phyloP scores from a whole-genome alignment of 1,140 invertebrate genomes.

The Diploscapter pachys region DNA sequence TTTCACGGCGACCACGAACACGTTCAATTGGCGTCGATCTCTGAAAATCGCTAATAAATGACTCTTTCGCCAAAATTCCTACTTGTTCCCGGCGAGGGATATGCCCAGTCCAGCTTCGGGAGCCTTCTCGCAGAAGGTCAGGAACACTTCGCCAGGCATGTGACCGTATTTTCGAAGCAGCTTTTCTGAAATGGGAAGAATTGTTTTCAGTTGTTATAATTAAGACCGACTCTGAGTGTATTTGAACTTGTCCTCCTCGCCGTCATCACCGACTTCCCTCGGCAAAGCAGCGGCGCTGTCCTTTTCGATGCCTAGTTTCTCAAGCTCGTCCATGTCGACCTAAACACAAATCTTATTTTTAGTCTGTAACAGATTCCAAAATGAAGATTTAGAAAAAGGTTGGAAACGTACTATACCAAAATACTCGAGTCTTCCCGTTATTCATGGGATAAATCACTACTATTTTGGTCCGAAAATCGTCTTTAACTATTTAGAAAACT shows the following conservation, averaged over 20 bases:
- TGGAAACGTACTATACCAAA: too few species aligned
- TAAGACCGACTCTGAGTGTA: slow-evolving; percentile 78
- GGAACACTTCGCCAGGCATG: slow-evolving; percentile 68
- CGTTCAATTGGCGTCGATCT: slow-evolving; percentile 88
- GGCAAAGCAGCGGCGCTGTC: too few species aligned
- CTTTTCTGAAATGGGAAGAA: slow-evolving; percentile 70
- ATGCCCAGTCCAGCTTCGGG: slow-evolving; percentile 73
- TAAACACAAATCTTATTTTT: too few species aligned
- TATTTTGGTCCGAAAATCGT: too few species aligned
- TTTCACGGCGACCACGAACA: slow-evolving; percentile 90
- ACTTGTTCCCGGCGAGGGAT: slow-evolving; percentile 74
- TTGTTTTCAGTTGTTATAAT: neutral
- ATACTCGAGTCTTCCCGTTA: too few species aligned
- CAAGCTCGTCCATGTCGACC: too few species aligned
- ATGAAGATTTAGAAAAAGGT: too few species aligned
- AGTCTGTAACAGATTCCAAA: too few species aligned
- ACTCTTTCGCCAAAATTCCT: slow-evolving; percentile 1
- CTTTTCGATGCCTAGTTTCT: too few species aligned
- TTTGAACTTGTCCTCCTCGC: slow-evolving; percentile 80
- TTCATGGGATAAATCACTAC: too few species aligned
- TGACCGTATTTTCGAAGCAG: slow-evolving; percentile 83
- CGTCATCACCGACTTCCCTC: slow-evolving; percentile 67
- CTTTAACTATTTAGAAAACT: too few species aligned
- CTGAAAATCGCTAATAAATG: slow-evolving; percentile 66
- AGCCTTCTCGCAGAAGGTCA: slow-evolving; percentile 70